Evolutionary conservation across 2,797 vertebrate genomes (phyloP), one percentile per base, ranked within the genome.

Genomic region (Tadarida brasiliensis): DNA sequence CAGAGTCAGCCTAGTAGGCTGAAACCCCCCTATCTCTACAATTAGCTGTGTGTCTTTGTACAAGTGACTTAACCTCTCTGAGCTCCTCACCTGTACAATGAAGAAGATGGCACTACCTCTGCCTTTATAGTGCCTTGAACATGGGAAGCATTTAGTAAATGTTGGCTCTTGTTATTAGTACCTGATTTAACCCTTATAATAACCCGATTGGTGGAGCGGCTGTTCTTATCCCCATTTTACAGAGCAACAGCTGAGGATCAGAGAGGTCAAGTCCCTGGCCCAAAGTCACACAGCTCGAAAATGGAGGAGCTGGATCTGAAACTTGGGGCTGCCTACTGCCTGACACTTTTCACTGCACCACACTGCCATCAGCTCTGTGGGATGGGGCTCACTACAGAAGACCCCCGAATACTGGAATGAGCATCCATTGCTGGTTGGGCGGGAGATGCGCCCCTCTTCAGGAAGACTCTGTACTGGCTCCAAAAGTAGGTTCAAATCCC

Each of bases 11-110:
- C 84, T 24, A 22, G 5, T 11, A n/a, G 35, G 44, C n/a, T 71
- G 35, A 33, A 54, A 44, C 24, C 73, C 24, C 15, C 9, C 11
- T 14, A 1, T 30, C 51, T 35, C 77, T 20, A 3, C 26, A 35
- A 1, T 26, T 6, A 57, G 44, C 92, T 90, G 17, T 83, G 90
- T 83, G 39, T 63, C 80, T 93, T 90, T 86, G 77, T 71, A 28
- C 61, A 56, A 81, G 33, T 47, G 9, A n/a, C 84, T 77, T 68
- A 82, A 65, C 47, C 51, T 84, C 87, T 84, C 92, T 85, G 84
- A 85, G 28, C 51, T 86, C 30, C 71, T 81, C 44, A 9, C 61
- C 49, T 93, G 10, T 78, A 5, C 51, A 74, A 65, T 20, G 28
- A 78, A 7, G 24, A 91, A 26, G 82, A 39, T 33, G 61, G 47